Conservation (phyloP, 2,888 invertebrate genomes). For the Tenthredo distinguenda region DNA sequence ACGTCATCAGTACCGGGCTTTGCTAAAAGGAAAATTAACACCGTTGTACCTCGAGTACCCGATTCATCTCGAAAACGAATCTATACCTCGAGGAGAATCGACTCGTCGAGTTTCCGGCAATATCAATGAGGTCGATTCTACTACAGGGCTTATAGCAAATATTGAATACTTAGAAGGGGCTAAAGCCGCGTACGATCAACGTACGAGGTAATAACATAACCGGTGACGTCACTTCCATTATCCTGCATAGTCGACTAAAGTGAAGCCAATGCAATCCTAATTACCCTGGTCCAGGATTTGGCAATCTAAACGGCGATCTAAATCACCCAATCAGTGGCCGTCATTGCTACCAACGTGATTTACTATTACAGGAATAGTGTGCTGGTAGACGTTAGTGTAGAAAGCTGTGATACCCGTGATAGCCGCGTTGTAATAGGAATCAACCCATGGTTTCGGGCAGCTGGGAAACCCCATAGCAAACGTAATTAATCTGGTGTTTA, state of each 20-base stretch:
- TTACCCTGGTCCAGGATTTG: constrained; percentile 56
- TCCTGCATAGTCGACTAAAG: constrained; percentile 40
- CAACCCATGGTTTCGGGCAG: constrained; percentile 35
- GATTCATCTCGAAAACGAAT: neutral
- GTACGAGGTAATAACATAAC: constrained; percentile 47
- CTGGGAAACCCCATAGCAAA: constrained; percentile 32
- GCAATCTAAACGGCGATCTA: constrained; percentile 57
- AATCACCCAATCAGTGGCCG: constrained; percentile 58
- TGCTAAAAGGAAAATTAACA: neutral
- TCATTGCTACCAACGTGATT: constrained; percentile 54
- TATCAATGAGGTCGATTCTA: constrained; percentile 4
- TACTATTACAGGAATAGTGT: constrained; percentile 33
- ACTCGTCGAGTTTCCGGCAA: neutral
- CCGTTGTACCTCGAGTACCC: neutral
- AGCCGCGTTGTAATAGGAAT: constrained; percentile 22
- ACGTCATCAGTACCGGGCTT: neutral
- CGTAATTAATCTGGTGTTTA: constrained; percentile 43
- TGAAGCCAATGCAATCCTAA: constrained; percentile 60
- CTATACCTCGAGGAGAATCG: neutral
- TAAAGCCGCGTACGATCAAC: neutral
- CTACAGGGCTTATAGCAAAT: neutral
- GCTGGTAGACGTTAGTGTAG: neutral
- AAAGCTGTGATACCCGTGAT: constrained; percentile 39
- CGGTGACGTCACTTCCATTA: constrained; percentile 35
- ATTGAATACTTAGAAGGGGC: constrained; percentile 10